A percentile compares a stretch with the other conserved stretches of the same genome.
Evolutionary conservation across 2,888 invertebrate genomes (phyloP).

Genomic region (Gnatocerus cornutus): DNA sequence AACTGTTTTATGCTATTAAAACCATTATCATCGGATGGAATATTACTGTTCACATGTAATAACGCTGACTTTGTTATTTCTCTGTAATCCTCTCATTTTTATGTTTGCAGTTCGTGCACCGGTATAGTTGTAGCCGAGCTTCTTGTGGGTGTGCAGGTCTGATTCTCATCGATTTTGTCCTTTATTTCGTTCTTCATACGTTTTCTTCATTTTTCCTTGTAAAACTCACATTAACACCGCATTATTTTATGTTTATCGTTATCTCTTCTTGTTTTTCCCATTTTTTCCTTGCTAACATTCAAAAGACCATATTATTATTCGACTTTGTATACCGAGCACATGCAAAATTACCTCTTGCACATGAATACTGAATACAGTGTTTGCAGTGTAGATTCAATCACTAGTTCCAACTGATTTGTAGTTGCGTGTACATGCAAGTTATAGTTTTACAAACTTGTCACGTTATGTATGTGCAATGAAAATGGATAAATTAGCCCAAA

Average conservation of each 20-base stretch:
- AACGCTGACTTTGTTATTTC: constrained; percentile 4
- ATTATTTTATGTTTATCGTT: constrained; percentile 1
- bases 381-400: constrained; percentile 11
- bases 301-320: neutral
- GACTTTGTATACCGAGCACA: neutral
- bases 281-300: neutral
- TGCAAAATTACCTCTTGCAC: constrained; percentile 2
- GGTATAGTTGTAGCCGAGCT: constrained; percentile 1
- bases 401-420: constrained; percentile 19
- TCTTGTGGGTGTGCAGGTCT: neutral
- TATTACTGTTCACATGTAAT: constrained; percentile 2
- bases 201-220: neutral
- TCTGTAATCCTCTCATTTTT: constrained; percentile 4
- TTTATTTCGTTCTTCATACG: constrained; percentile 1
- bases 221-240: constrained; percentile 4
- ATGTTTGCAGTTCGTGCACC: constrained; percentile 4
- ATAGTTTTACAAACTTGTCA: constrained; percentile 2
- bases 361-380: neutral
- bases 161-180: constrained; percentile 4
- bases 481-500: constrained; percentile 1
- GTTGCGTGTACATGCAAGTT: constrained; percentile 2
- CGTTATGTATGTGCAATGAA: neutral
- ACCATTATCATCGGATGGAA: constrained; percentile 4
- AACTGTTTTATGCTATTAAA: constrained; percentile 4
- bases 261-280: neutral